phyloP scores from a whole-genome alignment of 2,113 vertebrate genomes.

The Ovibos moschatus region DNA sequence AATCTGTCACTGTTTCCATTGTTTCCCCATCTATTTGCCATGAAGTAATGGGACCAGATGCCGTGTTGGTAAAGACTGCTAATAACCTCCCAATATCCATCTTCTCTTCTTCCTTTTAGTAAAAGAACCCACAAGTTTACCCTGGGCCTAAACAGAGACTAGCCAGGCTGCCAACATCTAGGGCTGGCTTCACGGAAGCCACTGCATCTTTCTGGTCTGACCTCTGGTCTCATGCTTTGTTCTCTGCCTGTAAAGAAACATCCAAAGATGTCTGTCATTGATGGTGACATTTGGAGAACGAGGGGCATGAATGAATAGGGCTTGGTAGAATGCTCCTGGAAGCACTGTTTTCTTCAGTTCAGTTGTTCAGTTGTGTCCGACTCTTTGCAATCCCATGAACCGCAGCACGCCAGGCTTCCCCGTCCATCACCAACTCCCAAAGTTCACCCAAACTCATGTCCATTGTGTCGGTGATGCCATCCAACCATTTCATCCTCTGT shows the following conservation, averaged over 20 bases:
- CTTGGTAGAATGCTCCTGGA: not conserved
- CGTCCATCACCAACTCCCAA: no score
- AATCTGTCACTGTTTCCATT: not conserved
- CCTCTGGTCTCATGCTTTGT: not conserved
- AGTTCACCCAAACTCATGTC: no score
- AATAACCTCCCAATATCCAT: not conserved
- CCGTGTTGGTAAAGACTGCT: not conserved
- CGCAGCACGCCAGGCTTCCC: no score
- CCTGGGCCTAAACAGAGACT: not conserved
- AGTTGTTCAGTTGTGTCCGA: accelerated
- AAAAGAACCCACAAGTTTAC: not conserved
- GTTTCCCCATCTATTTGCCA: not conserved
- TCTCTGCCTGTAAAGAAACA: not conserved
- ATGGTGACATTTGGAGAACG: not conserved
- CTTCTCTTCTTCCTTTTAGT: not conserved
- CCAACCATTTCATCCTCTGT: no score
- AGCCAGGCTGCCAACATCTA: not conserved
- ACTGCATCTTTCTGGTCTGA: not conserved
- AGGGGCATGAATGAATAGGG: not conserved
- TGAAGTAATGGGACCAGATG: not conserved
- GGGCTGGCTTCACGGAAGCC: not conserved
- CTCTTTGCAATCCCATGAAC: no score
- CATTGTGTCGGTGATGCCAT: no score
- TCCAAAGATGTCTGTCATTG: not conserved
- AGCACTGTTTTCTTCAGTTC: not conserved